Evolutionary conservation across 2,888 invertebrate species (phyloP).

Genomic region (Gastracanthus pulcherrimus): DNA sequence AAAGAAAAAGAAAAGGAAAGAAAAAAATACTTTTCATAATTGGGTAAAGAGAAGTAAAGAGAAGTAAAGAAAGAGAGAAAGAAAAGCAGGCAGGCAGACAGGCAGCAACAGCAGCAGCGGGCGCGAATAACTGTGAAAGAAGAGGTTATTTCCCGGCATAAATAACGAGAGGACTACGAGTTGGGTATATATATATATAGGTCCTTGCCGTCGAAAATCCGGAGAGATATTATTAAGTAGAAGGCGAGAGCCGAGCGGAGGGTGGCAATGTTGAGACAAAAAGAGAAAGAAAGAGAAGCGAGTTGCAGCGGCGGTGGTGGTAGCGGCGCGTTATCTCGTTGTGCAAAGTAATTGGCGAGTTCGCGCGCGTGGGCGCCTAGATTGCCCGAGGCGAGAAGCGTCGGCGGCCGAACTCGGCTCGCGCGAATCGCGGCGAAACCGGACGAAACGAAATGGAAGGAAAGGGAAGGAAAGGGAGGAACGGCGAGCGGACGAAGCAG

Average conservation of each 20-base stretch:
- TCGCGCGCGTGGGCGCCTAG: constrained; percentile 72
- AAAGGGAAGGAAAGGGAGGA: constrained; percentile 5
- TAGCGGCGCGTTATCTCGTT: constrained; percentile 72
- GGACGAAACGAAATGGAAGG: constrained; percentile 59
- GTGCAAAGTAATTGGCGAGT: constrained; percentile 76
- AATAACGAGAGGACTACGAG: not conserved
- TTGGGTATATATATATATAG: not conserved
- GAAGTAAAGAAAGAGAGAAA: not conserved
- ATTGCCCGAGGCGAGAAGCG: constrained; percentile 62
- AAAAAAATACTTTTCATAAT: not conserved
- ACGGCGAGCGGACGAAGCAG: not conserved
- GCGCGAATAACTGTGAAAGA: not conserved
- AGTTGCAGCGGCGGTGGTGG: constrained; percentile 52
- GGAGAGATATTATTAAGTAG: constrained; percentile 25
- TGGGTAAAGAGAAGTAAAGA: not conserved
- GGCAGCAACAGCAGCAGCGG: too few relatives aligned
- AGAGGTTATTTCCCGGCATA: constrained; percentile 24
- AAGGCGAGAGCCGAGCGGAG: not conserved
- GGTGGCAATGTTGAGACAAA: not conserved
- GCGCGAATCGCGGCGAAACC: constrained; percentile 50
- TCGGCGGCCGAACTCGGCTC: not conserved
- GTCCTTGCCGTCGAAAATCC: not conserved
- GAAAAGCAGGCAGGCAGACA: not conserved
- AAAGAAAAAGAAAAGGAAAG: not conserved
- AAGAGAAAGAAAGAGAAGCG: constrained; percentile 55